Evolutionary conservation across 2,113 vertebrate species (phyloP), one percentile per base, ranked within the genome.

Genomic region (Syngnathus floridae): DNA sequence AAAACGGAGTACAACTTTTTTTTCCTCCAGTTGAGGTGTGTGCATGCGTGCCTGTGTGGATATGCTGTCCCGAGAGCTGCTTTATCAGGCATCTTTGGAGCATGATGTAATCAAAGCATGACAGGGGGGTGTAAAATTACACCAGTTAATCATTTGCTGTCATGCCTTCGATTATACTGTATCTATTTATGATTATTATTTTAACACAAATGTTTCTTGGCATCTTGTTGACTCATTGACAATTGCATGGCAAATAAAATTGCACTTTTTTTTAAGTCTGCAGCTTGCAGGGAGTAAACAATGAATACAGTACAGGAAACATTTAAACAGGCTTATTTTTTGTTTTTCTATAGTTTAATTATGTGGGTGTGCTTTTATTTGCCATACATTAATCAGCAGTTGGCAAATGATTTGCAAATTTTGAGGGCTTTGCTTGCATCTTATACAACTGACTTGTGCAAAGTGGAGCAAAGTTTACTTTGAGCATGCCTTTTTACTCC

Each of bases 31-130:
- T 35, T 48, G 16, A 17, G 4, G 64, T 11, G 51, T 46, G 43
- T 13, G 62, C 1, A 57, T 40, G 66, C 7, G 56, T 22, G 54
- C 35, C 54, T 48, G 59, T 35, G 70, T 60, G 68, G 67, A 62
- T 70, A 57, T 72, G 40, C 43, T 56, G 58, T 36, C 8, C 56
- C 77, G 76, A 79, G 82, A 78, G 76, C 70, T 70, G 70, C 14
- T n/a, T 63, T 71, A 74, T 66, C 10, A 73, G 52, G 11, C 46
- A 19, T 36, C 63, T 2, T 62, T 37, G 7, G n/a, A 64, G 16
- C 49, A 1, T 81, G 84, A 66, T 45, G 13, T 67, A 83, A 84
- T 38, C 41, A 3, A 31, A 10, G 65, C 38, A 71, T 69, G 62
- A 66, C 51, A 49, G 48, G n/a, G 36, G 5, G 26, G 59, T 61